Evolutionary conservation across 2,113 vertebrate genomes (phyloP), one percentile per base, ranked within the genome.

Genomic region (Pao palembangensis): DNA sequence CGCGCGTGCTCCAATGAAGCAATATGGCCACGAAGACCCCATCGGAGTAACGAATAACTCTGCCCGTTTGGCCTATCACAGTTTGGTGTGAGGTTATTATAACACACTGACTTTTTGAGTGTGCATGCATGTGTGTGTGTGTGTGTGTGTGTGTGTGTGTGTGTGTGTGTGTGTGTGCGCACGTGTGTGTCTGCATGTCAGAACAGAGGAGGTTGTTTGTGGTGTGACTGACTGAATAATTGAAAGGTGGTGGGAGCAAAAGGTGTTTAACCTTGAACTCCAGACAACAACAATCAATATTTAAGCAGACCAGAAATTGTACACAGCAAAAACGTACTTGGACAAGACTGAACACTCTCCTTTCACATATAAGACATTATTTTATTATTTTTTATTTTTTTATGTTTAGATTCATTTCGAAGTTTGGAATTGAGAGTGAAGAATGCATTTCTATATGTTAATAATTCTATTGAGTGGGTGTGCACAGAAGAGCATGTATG

Each of bases 211-310:
- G 57, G 64, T 59, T 75, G 79, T 58, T 60, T 61, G 55, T 78
- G 60, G 81, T 72, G 53, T 71, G 78, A 78, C 80, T 88, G 74
- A 87, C 80, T 88, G 74, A 88, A 90, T 90, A 87, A 88, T 88
- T 88, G 70, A 89, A 87, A 55, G 67, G 63, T 78, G 66, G 59
- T 69, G 69, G 69, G 66, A 66, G 68, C 73, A 81, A 51, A 82
- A 78, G 83, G 82, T 85, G 75, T 90, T 89, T 89, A 89, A 88
- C 83, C 78, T 78, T 84, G 76, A 85, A 88, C 81, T 77, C 65
- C 76, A 85, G 69, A 88, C 80, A 88, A 79, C 76, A 86, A 74
- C 66, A 80, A 89, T 89, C 81, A 90, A 91, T 90, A 87, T 89
- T 89, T 80, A 73, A 88, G 71, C 71, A 82, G 69, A 47, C 60